Conservation (phyloP, 2,113 vertebrate genomes). For the Helogale parvula region DNA sequence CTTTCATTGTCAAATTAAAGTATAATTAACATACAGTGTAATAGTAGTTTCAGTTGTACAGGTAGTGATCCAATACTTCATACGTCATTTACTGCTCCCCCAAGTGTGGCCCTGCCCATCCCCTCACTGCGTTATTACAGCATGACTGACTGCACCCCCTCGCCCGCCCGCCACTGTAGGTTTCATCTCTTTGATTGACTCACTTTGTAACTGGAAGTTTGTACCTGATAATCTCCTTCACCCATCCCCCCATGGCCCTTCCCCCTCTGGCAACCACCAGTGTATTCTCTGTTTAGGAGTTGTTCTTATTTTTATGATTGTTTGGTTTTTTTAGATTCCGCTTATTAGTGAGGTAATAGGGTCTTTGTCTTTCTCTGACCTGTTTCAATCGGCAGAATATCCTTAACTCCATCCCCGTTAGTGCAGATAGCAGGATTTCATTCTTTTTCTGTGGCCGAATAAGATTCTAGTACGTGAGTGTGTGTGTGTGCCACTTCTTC, state of each 20-base stretch:
- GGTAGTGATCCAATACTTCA: neutral
- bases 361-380: neutral
- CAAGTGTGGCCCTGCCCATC: neutral
- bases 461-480: neutral
- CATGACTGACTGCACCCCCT: neutral
- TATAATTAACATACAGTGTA: neutral
- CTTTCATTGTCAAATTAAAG: neutral
- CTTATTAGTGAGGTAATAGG: neutral
- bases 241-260: accelerated
- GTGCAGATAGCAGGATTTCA: neutral
- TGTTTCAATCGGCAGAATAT: neutral
- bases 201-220: neutral
- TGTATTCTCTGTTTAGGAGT: neutral
- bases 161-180: neutral
- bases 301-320: neutral
- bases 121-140: accelerated
- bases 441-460: neutral
- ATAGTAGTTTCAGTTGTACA: neutral
- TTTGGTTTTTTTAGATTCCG: neutral
- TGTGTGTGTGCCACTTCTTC: neutral
- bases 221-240: neutral
- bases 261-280: neutral
- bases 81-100: neutral
- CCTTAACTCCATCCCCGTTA: neutral
- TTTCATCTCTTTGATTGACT: neutral